These are phyloP conservation scores for Xylocampa areola DNA, from an alignment of 2,888 invertebrate species.

Conservation along the genomic window DNA sequence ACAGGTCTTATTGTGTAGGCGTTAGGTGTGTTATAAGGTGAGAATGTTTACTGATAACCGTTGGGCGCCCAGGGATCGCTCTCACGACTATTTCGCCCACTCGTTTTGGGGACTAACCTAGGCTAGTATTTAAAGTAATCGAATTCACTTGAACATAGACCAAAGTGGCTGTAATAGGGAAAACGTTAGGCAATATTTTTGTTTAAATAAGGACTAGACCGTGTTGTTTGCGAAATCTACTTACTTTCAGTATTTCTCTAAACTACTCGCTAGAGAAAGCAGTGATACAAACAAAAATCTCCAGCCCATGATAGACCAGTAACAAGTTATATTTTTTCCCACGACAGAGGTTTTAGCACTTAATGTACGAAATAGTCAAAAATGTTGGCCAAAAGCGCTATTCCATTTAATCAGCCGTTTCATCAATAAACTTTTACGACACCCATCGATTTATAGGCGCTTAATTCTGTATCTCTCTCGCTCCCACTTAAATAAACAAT, in stretches of 20 bases:
- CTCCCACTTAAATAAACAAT: slow-evolving; percentile 2
- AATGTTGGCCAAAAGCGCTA: slow-evolving; percentile 8
- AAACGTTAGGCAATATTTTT: slow-evolving; percentile 12
- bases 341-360: slow-evolving; percentile 7
- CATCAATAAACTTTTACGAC: slow-evolving; percentile 10
- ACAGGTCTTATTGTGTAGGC: slow-evolving; percentile 47
- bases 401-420: slow-evolving; percentile 18
- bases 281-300: neutral
- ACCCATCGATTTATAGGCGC: neutral
- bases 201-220: slow-evolving; percentile 25
- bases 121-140: slow-evolving; percentile 63
- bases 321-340: slow-evolving; percentile 10
- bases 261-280: neutral
- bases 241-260: neutral
- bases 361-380: slow-evolving; percentile 8
- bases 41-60: slow-evolving; percentile 52
- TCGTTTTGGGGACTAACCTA: slow-evolving; percentile 59
- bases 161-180: slow-evolving; percentile 9
- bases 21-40: slow-evolving; percentile 47
- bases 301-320: neutral
- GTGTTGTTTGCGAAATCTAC: too few species aligned
- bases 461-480: neutral
- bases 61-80: slow-evolving; percentile 67
- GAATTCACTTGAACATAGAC: slow-evolving; percentile 52
- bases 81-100: slow-evolving; percentile 78